Evolutionary conservation across 2,113 vertebrate species (phyloP).

Genomic region (Dicerorhinus sumatrensis): DNA sequence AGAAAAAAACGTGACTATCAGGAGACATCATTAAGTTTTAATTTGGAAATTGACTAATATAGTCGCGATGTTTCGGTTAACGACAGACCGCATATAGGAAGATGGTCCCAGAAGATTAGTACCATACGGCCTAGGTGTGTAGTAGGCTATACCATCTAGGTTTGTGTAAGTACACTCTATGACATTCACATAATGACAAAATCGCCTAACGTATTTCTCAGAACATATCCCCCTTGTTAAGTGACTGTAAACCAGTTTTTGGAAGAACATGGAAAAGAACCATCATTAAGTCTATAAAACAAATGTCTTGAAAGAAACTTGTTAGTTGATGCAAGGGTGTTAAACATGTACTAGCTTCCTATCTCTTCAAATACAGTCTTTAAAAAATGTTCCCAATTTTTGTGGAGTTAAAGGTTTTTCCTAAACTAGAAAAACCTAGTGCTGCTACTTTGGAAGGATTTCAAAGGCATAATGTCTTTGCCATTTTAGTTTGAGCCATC

Average conservation of each 20-base stretch:
- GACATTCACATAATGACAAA: no score
- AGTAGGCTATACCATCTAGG: no score
- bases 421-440: neutral
- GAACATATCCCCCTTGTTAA: no score
- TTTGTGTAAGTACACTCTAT: no score
- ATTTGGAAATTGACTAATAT: constrained; percentile 49
- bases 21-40: constrained; percentile 13
- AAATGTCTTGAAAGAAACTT: neutral
- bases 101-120: no score
- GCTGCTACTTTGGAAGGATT: neutral
- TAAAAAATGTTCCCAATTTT: constrained; percentile 19
- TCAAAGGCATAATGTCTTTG: neutral
- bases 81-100: no score
- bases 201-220: no score
- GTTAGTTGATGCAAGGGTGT: neutral
- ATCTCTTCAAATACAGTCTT: neutral
- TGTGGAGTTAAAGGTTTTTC: neutral
- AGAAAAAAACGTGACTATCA: neutral
- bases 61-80: no score
- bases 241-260: neutral
- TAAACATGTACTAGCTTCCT: neutral
- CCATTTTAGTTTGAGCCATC: neutral
- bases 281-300: neutral
- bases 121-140: no score
- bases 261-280: constrained; percentile 27